Conservation (phyloP, 2,113 vertebrate genomes). For the Chascanopsetta lugubris region DNA sequence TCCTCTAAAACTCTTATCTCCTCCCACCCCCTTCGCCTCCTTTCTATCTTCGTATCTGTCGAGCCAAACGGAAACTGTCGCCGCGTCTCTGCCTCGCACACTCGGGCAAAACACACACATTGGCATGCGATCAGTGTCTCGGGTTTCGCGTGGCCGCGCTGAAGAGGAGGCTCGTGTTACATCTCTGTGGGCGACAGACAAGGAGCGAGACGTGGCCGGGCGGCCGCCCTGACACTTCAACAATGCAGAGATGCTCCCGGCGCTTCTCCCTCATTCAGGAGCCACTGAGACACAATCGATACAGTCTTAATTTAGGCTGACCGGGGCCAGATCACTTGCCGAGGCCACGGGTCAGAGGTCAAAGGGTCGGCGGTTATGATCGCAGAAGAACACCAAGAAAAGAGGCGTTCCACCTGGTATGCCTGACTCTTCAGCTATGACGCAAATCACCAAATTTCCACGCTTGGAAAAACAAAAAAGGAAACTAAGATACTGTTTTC, state of each 20-base stretch:
- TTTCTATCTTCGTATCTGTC: slow-evolving; percentile 42
- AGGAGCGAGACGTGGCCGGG: slow-evolving; percentile 22
- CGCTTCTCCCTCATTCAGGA: slow-evolving; percentile 45
- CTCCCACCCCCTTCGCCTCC: neutral
- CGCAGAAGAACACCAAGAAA: neutral
- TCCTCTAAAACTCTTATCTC: slow-evolving; percentile 2
- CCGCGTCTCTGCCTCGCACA: neutral
- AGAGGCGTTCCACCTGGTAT: neutral
- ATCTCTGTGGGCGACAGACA: slow-evolving; percentile 48
- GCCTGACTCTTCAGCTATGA: slow-evolving; percentile 2
- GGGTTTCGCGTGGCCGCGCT: slow-evolving; percentile 46
- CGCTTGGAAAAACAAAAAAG: too few species aligned
- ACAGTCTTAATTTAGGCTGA: slow-evolving; percentile 22
- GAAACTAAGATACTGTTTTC: too few species aligned
- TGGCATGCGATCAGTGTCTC: slow-evolving; percentile 19
- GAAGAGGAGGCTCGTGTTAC: slow-evolving; percentile 56
- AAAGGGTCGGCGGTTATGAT: slow-evolving; percentile 23
- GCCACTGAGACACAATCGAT: slow-evolving; percentile 41
- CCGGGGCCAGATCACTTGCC: slow-evolving; percentile 25
- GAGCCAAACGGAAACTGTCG: slow-evolving; percentile 22
- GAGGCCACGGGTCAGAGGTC: slow-evolving; percentile 34
- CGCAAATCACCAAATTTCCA: too few species aligned
- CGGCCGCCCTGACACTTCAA: slow-evolving; percentile 29
- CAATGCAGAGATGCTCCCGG: slow-evolving; percentile 43
- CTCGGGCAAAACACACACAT: slow-evolving; percentile 7